Base-by-base conservation (phyloP, 1,140 invertebrate genomes). In the Diploscapter pachys region DNA sequence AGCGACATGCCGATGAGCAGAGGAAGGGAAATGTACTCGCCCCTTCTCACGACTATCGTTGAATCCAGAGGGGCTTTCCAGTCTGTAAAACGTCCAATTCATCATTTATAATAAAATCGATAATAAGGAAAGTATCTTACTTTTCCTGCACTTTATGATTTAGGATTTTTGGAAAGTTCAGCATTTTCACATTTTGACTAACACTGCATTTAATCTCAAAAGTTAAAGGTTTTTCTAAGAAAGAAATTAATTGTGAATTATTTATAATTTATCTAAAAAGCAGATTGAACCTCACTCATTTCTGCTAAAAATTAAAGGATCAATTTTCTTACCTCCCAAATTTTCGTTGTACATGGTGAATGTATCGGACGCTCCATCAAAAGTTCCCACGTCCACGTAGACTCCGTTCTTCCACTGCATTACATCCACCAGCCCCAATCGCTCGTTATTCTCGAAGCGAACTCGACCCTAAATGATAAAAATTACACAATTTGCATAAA, bases 391-490 rank as follows among this genome's bases (percentile, higher is more conserved):
- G 53, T 78, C 63, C 48, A 72, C 51, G 70, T 85, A 84, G 3
- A 70, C 63, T 48, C 80, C 82, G 52, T 83, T 81, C 11, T n/a
- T 62, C 71, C 96, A 96, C 85, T 98, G 95, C 84, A 94, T 94
- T 57, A 98, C 88, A 57, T 95, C 88, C 64, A 98, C 95, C 73
- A 92, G 92, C 0, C 95, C 95, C 83, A 96, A 92, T 48, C 96
- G 89, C 85, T 97, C 95, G 85, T 97, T 97, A 82, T 95, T 92
- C 79, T 93, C 92, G 87, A 99, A 98, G 49, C 92, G 89, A 2
- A 99, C 94, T 5, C 92, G 92, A 54, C 95, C 96, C 93, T 93
- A 86, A 78, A 88, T 89, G 80, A 80, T 82, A 80, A 78, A 67
- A 73, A 70, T 54, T 9, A 55, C 11, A 59, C 31, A 31, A 31